phyloP scores from a whole-genome alignment of 2,888 invertebrate genomes.

The Pinctada fucata region DNA sequence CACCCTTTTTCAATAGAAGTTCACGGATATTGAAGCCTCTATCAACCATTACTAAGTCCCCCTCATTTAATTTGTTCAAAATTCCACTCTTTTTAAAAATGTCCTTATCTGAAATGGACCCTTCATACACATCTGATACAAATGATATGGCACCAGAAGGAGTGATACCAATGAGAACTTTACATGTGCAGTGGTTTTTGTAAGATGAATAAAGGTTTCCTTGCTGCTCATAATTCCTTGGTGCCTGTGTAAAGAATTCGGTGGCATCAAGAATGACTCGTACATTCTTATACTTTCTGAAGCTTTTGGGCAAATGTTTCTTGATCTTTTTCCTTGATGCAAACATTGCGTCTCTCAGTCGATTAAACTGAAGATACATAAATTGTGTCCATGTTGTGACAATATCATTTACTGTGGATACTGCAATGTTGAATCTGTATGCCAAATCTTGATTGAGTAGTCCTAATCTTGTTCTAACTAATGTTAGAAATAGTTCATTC shows the following conservation, averaged over 20 bases:
- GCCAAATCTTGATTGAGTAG: slow-evolving; percentile 15
- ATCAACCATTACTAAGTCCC: slow-evolving; percentile 30
- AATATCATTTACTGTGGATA: slow-evolving; percentile 7
- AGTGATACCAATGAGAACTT: slow-evolving; percentile 22
- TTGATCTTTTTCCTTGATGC: background rate
- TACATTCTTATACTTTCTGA: slow-evolving; percentile 23
- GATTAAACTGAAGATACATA: slow-evolving; percentile 17
- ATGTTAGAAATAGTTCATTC: slow-evolving; percentile 28
- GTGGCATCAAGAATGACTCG: slow-evolving; percentile 12
- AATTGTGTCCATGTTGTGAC: slow-evolving; percentile 28
- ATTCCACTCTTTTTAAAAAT: slow-evolving; percentile 32
- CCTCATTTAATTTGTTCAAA: slow-evolving; percentile 24
- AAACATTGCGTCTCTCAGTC: slow-evolving; percentile 20
- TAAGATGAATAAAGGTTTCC: slow-evolving; percentile 29
- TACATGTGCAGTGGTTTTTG: slow-evolving; percentile 27
- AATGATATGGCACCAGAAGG: slow-evolving; percentile 29
- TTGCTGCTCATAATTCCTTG: slow-evolving; percentile 21
- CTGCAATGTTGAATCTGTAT: slow-evolving; percentile 17
- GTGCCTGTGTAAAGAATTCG: slow-evolving; percentile 14
- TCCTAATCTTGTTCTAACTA: slow-evolving; percentile 22
- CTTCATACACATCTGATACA: slow-evolving; percentile 36
- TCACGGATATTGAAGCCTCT: slow-evolving; percentile 35
- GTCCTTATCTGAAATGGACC: slow-evolving; percentile 28
- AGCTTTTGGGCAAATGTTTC: slow-evolving; percentile 15
- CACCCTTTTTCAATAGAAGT: slow-evolving; percentile 5